Base-by-base conservation (phyloP, 2,797 vertebrate genomes). In the Choloepus didactylus region DNA sequence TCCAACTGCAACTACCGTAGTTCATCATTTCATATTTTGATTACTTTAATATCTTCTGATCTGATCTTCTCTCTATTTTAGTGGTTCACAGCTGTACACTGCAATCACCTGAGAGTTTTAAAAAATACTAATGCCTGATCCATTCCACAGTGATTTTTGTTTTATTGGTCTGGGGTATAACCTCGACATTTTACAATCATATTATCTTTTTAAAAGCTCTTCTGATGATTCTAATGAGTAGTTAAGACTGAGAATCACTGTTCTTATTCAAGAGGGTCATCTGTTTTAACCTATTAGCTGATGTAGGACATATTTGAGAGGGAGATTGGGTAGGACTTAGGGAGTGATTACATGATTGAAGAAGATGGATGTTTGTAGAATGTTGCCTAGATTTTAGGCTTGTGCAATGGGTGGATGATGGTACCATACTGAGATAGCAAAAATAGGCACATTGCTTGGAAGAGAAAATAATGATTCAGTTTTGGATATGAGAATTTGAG, bases 391-490 rank as follows among this genome's bases (percentile, higher is more conserved):
- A 60, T 72, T 87, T 66, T 12, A 79, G 64, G 14, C 16, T 60
- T 91, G 66, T 87, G 46, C 23, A 31, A 2, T 44, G 12, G n/a
- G 29, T 38, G 14, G 64, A 59, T 80, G 14, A 62, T 77, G 49
- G 35, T 80, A 8, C 19, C 38, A 23, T 93, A 66, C 38, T 44
- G 90, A 91, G 38, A 60, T 0, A 89, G 23, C 73, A 75, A 80
- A 84, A 88, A 44, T 18, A 69, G 87, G 38, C 29, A 21, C 35
- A 19, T 31, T 69, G 21, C 54, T 95, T 92, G 60, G 73, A 27
- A 92, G 75, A 86, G 82, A 91, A 92, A 88, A 82, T 81, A 56
- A 60, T 56, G 29, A 70, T 60, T 86, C 69, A 25, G 3, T 88
- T 93, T 89, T 79, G 49, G 23, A 46, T 5, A 49, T 10, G n/a